Evolutionary conservation across 2,888 invertebrate genomes (phyloP).

Genomic region (Monochamus alternatus): DNA sequence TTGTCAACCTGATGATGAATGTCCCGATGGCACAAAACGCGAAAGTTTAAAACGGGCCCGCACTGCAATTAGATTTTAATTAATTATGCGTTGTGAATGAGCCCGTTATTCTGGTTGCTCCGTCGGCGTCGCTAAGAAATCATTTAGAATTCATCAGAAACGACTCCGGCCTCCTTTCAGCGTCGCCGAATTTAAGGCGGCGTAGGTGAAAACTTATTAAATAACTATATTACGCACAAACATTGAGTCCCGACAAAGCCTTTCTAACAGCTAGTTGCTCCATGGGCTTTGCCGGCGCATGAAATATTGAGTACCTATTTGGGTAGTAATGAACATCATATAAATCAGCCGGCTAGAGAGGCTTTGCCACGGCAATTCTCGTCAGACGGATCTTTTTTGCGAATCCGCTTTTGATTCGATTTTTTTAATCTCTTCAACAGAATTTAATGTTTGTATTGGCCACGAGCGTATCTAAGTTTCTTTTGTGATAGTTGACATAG

Average conservation of each 20-base stretch:
- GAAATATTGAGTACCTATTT: constrained; percentile 23
- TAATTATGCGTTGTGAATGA: constrained; percentile 71
- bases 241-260: constrained; percentile 42
- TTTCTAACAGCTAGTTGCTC: constrained; percentile 35
- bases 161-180: constrained; percentile 62
- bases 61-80: constrained; percentile 72
- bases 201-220: constrained; percentile 54
- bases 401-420: too few species aligned
- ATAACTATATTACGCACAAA: constrained; percentile 54
- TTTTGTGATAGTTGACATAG: too few species aligned
- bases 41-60: constrained; percentile 67
- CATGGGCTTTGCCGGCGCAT: constrained; percentile 32
- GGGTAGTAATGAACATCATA: constrained; percentile 21
- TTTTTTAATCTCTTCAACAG: too few species aligned
- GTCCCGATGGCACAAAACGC: constrained; percentile 69
- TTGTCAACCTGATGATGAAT: constrained; percentile 71
- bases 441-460: neutral
- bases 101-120: constrained; percentile 62
- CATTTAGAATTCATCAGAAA: constrained; percentile 60
- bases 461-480: too few species aligned
- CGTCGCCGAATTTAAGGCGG: constrained; percentile 53
- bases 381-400: too few species aligned
- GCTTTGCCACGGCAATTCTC: too few species aligned
- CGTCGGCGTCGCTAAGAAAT: constrained; percentile 53
- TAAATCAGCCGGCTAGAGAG: neutral